These are phyloP conservation scores for Meandrusa payeni DNA, from an alignment of 2,888 invertebrate genomes.

Conservation along the genomic window DNA sequence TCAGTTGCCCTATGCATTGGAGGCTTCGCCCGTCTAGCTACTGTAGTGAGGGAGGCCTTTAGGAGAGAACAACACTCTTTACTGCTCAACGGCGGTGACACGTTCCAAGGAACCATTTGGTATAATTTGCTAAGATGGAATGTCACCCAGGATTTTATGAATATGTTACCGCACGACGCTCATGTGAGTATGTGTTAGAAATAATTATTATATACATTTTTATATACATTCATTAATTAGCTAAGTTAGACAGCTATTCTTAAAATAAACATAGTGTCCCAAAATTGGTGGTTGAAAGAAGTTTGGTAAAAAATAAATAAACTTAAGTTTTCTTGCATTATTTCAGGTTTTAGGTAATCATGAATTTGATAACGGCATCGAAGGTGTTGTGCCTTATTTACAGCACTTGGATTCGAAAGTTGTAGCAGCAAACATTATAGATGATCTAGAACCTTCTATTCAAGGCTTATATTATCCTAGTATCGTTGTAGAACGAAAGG, in stretches of 20 bases:
- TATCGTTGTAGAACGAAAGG: constrained; percentile 82
- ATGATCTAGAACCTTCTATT: constrained; percentile 84
- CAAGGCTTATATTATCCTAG: constrained; percentile 84
- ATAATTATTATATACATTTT: neutral
- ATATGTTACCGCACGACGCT: constrained; percentile 87
- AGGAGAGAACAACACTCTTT: constrained; percentile 81
- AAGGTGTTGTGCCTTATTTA: constrained; percentile 87
- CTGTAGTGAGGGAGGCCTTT: constrained; percentile 69
- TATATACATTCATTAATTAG: too few species aligned
- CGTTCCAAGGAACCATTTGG: constrained; percentile 88
- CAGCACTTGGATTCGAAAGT: constrained; percentile 82
- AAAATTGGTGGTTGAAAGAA: too few species aligned
- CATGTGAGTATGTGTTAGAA: constrained; percentile 77
- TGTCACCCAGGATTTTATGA: constrained; percentile 88
- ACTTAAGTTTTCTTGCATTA: too few species aligned
- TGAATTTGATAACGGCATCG: constrained; percentile 90
- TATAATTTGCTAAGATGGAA: constrained; percentile 88
- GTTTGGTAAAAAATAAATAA: too few species aligned
- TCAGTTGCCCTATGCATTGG: constrained; percentile 81
- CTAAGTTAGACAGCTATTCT: too few species aligned
- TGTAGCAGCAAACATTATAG: constrained; percentile 89
- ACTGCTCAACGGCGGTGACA: constrained; percentile 84
- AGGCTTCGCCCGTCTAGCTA: constrained; percentile 84
- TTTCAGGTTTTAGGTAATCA: constrained; percentile 90
- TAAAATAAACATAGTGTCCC: too few species aligned